Base-by-base conservation (phyloP, 2,888 invertebrate genomes). In the Agrochola litura region DNA sequence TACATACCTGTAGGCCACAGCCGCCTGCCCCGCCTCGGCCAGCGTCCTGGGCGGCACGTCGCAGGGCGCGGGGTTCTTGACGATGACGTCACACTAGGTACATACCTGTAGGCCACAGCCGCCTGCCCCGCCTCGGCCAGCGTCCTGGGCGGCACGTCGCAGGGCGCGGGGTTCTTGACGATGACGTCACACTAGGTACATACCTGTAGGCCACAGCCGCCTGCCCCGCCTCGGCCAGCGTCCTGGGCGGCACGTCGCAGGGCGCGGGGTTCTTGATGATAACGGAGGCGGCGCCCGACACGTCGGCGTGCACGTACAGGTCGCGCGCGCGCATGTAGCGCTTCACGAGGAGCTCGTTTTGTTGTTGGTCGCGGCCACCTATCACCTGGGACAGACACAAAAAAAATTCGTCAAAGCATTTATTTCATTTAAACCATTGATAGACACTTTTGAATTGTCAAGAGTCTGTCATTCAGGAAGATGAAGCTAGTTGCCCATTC, bases 331-430 rank as follows among this genome's bases (percentile, higher is more conserved):
- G 97, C 97, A 99, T 97, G 95, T 99, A 98, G 71, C 99, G 97
- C 95, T 99, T 99, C n/a, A 99, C 99, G 74, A 99, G 97, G 75
- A 99, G 91, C 95, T 99, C 99, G 95, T 99, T 99, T 95, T 99
- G 99, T 88, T 99, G 99, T 86, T 99, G 99, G 96, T 99, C 99
- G 85, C 99, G 97, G 0, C 99, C 99, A 67, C 98, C 99, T 92
- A 99, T 99, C 58, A 99, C 98, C 97, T 96, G 63, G 46, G 5
- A 14, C 46, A 4, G 14, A 14, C 14, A 4, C 12, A 46, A 46
- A 46, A 46, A 46, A 43, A 43, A 43, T 0, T 10, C n/a, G n/a
- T n/a, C n/a, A 43, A 43, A 46, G 0, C 12, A 12, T 46, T 12
- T 12, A 12, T 46, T 46, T 46, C 46, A 46, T 12, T 43, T 43